These are phyloP conservation scores for Cyclargus thomasi DNA, from an alignment of 1,140 invertebrate species.

Conservation along the genomic window DNA sequence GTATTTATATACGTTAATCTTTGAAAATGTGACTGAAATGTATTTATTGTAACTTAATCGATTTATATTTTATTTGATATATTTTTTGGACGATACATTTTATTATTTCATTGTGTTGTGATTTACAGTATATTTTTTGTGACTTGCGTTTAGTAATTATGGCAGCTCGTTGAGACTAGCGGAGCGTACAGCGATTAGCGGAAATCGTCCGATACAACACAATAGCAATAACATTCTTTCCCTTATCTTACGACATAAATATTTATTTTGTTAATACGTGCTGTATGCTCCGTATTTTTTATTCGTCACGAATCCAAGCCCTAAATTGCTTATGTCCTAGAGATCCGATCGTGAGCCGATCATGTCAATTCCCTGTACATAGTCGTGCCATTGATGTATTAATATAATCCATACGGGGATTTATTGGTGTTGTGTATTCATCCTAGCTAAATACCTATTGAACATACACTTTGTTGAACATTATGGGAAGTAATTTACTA, in stretches of 20 bases:
- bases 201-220: neutral
- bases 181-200: neutral
- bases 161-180: neutral
- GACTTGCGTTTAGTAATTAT: neutral
- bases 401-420: constrained; percentile 43
- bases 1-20: constrained; percentile 5
- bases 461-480: constrained; percentile 4
- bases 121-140: neutral
- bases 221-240: neutral
- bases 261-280: neutral
- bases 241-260: neutral
- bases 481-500: neutral
- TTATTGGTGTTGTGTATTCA: constrained; percentile 50
- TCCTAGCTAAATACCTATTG: constrained; percentile 30
- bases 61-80: constrained; percentile 11
- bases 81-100: neutral
- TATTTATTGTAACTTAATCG: constrained; percentile 11
- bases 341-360: constrained; percentile 26
- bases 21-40: constrained; percentile 10
- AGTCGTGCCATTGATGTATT: constrained; percentile 66
- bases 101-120: neutral
- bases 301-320: neutral
- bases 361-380: constrained; percentile 71
- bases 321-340: constrained; percentile 11
- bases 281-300: neutral